Evolutionary conservation across 2,113 vertebrate species (phyloP).

Genomic region (Sitta europaea): DNA sequence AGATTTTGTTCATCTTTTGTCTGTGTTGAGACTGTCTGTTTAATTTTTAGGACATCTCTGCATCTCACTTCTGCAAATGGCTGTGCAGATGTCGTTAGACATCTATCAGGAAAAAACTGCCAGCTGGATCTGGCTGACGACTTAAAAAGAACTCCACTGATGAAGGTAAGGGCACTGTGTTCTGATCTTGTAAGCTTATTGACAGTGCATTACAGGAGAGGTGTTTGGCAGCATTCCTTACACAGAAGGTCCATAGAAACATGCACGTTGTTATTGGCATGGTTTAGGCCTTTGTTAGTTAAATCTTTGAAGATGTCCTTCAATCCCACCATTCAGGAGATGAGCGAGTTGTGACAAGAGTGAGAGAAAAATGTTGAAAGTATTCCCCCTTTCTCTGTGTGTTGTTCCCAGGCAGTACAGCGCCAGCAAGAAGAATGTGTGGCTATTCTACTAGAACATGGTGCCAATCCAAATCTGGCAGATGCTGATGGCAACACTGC

Average conservation of each 20-base stretch:
- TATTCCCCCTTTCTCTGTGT: background rate
- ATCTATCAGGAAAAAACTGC: constrained; percentile 79
- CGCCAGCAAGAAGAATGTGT: too few relatives aligned
- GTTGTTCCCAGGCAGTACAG: background rate
- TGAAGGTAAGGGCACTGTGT: constrained; percentile 75
- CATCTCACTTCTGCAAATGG: constrained; percentile 84
- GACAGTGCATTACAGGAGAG: background rate
- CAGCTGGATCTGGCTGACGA: constrained; percentile 79
- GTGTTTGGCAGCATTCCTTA: background rate
- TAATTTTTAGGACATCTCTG: constrained; percentile 77
- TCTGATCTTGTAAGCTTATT: background rate
- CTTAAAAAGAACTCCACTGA: constrained; percentile 78
- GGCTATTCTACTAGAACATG: too few relatives aligned
- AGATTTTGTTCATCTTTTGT: background rate
- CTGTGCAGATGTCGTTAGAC: constrained; percentile 74
- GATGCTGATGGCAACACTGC: too few relatives aligned
- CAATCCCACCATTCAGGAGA: background rate
- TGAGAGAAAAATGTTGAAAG: background rate
- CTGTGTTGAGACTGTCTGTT: background rate
- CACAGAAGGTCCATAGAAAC: background rate
- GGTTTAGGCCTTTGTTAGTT: background rate
- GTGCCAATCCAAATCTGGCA: too few relatives aligned
- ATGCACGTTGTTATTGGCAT: background rate
- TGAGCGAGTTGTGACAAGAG: background rate
- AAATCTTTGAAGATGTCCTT: background rate